Base-by-base conservation (phyloP, 2,797 vertebrate genomes). In the Brachyrhaphis roseni region DNA sequence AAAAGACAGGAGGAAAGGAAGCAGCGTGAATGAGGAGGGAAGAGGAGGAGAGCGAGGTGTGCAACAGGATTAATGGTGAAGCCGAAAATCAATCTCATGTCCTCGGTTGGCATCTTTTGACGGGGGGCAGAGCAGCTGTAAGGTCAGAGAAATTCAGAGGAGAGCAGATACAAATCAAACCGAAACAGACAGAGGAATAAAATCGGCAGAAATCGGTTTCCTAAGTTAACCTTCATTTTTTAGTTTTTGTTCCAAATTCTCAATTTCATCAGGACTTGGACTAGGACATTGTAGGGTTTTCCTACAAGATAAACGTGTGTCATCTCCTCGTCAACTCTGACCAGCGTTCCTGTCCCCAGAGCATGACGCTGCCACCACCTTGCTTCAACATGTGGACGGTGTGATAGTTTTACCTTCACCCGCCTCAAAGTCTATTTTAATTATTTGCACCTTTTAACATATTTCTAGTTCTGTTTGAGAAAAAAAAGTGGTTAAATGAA, bases 81-180 rank as follows among this genome's bases (percentile, higher is more conserved):
- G 91, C 85, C 79, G 88, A 79, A 93, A 94, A 93, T 94, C 91
- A 89, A 93, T 92, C 94, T 93, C 91, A 90, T 87, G 86, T 90
- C 86, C 84, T 91, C 85, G 83, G 83, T 80, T 87, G 85, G 79
- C 47, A 64, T 86, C 78, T 80, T 62, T 83, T 78, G 86, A 81
- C 77, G 47, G 76, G 31, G 6, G 45, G 53, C 46, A 2, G n/a
- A 64, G 78, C 79, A 75, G 86, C 78, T 45, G 76, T 77, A 46
- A 74, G 62, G 66, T 36, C 76, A 72, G 78, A 66, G 31, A 51
- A 68, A 68, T 28, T 23, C 34, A 66, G 62, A 66, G 62, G 36
- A 39, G 10, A n/a, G 10, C 2, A 6, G 23, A 70, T 1, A n/a
- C 2, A 70, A 43, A 70, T 70, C 66, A 55, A 82, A 82, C 1